Conservation (phyloP, 2,888 invertebrate genomes). For the Cosmia pyralina region DNA sequence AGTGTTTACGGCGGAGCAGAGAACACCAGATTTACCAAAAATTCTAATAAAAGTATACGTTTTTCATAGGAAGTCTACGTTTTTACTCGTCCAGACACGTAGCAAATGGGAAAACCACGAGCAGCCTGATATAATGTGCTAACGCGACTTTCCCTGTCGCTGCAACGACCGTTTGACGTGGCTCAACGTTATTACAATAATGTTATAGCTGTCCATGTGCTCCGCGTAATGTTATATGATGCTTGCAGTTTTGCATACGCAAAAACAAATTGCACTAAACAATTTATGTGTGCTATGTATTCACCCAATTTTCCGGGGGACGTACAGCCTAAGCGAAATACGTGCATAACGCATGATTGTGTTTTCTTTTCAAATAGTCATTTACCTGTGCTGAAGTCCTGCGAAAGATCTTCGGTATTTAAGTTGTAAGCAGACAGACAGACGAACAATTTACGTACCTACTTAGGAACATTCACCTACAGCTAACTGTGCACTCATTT, state of each 20-base stretch:
- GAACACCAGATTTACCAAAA: not conserved
- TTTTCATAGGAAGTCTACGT: not conserved
- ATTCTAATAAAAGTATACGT: too few relatives aligned
- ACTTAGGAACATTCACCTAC: not conserved
- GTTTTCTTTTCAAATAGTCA: not conserved
- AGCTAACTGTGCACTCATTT: too few relatives aligned
- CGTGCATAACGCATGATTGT: not conserved
- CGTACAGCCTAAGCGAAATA: not conserved
- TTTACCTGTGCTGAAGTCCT: too few relatives aligned
- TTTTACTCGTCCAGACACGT: not conserved
- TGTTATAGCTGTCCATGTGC: constrained; percentile 6
- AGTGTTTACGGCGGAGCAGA: not conserved
- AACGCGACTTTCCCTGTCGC: constrained; percentile 33
- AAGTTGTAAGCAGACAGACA: not conserved
- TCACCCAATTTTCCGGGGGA: not conserved
- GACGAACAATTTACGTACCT: not conserved
- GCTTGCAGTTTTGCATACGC: not conserved
- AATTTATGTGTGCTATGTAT: not conserved
- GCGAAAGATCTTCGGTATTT: not conserved
- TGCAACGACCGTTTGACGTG: not conserved
- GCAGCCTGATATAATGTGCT: not conserved
- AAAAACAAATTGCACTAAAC: not conserved
- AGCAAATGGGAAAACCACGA: constrained; percentile 12
- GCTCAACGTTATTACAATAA: constrained; percentile 39
- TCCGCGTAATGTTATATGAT: not conserved